These are phyloP conservation scores for Holothuria leucospilota DNA, from an alignment of 53 echinoderm and acorn worm species.

Conservation along the genomic window DNA sequence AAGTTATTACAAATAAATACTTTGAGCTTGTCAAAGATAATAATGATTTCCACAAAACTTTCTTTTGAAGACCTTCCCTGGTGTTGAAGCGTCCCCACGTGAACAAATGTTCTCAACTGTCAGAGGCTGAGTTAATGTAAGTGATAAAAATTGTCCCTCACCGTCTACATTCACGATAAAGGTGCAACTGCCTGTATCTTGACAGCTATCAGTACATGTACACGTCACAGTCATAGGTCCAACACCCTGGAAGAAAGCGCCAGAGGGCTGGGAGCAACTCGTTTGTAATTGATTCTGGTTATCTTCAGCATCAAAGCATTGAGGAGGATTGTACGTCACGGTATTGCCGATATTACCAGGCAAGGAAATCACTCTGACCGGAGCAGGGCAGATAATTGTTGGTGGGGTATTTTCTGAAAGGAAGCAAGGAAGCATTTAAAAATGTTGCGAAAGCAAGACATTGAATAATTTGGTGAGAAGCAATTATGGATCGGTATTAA, in stretches of 20 bases:
- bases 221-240: not conserved
- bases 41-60: too few species aligned
- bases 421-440: not conserved
- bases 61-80: too few species aligned
- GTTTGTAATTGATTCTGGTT: not conserved
- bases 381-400: not conserved
- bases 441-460: too few species aligned
- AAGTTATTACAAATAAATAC: too few species aligned
- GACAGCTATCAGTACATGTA: conserved; percentile 20
- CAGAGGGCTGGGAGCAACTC: not conserved
- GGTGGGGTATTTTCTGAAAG: not conserved
- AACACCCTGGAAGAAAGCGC: not conserved
- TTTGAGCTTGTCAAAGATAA: too few species aligned
- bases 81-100: too few species aligned
- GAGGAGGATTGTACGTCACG: not conserved
- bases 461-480: too few species aligned
- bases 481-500: too few species aligned
- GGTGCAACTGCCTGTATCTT: not conserved
- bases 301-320: not conserved
- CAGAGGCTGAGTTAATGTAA: too few species aligned
- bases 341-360: not conserved
- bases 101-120: too few species aligned
- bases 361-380: not conserved
- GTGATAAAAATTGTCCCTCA: too few species aligned
- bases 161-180: not conserved